Base-by-base conservation (phyloP, 2,888 invertebrate species). In the Drosophila putrida region DNA sequence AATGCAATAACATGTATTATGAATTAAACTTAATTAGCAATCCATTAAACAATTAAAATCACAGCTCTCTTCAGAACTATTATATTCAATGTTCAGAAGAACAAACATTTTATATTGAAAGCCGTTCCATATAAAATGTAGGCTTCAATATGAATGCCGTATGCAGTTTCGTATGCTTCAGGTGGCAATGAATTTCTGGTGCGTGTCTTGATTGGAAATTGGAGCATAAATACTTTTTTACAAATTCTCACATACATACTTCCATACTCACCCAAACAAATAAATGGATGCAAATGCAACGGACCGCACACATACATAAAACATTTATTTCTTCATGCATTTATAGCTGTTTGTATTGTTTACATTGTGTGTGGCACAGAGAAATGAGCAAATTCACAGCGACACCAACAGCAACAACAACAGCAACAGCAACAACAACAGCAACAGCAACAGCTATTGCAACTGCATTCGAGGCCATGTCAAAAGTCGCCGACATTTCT, bases 171-270 rank as follows among this genome's bases (percentile, higher is more conserved):
- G 51, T 77, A 88, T 89, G 84, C 84, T 87, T 89, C 89, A 87
- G 88, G 79, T 89, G 82, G 84, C 82, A 84, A 88, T 87, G 88
- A 89, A 82, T 84, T 84, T 89, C 77, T 89, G 77, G 89, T 89
- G 84, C 89, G 88, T 85, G 85, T 73, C 82, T 84, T 85, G 77
- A 85, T 85, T 85, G 84, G 67, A 85, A 85, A 89, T 84, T 85
- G 89, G 84, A 85, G 84, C 84, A 85, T 81, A 82, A 84, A 89
- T 82, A 88, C 79, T 88, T 66, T 66, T 85, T 81, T 58, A 78
- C 39, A 73, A 73, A 73, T 59, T 62, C 66, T 54, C 59, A 67
- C 61, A 57, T 49, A 59, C 31, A 44, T 6, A 9, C 3, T 8
- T 9, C 3, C 28, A 50, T n/a, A 43, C 4, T 13, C 25, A 13